These are phyloP conservation scores for Spatulosminthurus flaviceps DNA, from an alignment of 2,888 invertebrate species.

Conservation along the genomic window DNA sequence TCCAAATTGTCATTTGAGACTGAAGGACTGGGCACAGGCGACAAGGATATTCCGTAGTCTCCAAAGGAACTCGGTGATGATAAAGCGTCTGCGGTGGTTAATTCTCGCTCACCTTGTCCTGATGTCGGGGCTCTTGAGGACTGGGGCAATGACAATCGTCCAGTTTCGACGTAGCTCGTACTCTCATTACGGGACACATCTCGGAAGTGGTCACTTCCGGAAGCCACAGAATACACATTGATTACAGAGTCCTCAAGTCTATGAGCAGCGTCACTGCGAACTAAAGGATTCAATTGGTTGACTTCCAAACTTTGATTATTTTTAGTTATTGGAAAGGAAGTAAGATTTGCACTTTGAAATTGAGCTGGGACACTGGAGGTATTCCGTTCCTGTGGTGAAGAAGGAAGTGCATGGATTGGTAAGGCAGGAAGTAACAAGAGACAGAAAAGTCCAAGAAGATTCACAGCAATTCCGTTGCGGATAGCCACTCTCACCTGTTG, in stretches of 20 bases:
- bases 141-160: background rate
- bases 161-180: background rate
- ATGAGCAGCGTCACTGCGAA: background rate
- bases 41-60: conserved; percentile 2
- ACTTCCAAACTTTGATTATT: background rate
- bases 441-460: background rate
- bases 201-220: background rate
- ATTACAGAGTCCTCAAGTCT: too few species aligned
- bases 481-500: conserved; percentile 21
- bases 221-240: too few species aligned
- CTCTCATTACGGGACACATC: background rate
- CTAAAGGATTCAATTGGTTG: background rate
- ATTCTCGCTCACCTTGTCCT: background rate
- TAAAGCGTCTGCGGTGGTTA: background rate
- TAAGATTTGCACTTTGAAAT: background rate
- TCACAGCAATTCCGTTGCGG: background rate
- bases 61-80: background rate
- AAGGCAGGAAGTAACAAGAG: background rate
- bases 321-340: too few species aligned
- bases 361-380: background rate
- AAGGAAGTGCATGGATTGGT: background rate
- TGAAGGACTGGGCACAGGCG: background rate
- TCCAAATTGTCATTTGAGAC: background rate
- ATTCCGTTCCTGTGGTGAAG: background rate
- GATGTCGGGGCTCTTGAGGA: background rate